Evolutionary conservation across 2,113 vertebrate genomes (phyloP), one percentile per base, ranked within the genome.

Genomic region (Clarias gariepinus): DNA sequence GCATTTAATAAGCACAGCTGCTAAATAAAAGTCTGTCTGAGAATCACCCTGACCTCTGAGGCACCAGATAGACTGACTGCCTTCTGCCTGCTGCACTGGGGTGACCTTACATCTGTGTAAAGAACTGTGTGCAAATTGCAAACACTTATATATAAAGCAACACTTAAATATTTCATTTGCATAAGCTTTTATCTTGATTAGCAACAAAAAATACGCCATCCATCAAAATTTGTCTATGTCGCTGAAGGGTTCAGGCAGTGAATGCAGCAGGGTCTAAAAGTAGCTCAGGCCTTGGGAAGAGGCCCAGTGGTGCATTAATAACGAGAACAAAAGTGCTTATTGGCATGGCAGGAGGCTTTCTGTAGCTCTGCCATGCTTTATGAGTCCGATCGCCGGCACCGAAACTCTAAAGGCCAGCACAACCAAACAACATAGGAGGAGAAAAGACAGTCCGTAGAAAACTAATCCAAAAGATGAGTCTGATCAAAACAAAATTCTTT

Each of bases 261-360:
- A 83, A 73, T 47, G 84, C 84, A 79, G 61, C 60, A 71, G 77
- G 58, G 66, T 88, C 36, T 86, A 36, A 85, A 81, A 71, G 81
- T 81, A 81, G 82, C 61, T 41, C 30, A 74, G 53, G 64, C 71
- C 73, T 60, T 83, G 76, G 57, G 60, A 77, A 83, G 79, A 85
- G 64, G 79, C 64, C 83, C 81, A 83, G 41, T 68, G 81, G 58
- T 68, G 82, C 88, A 86, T 83, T 87, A 91, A 85, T 82, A 82
- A 85, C 84, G 57, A 71, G 86, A 85, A 91, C 88, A 90, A 89
- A 85, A 91, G 88, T 85, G 80, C 82, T 87, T 79, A 89, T 89
- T 90, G 91, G 90, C 84, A 81, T 84, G 87, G 78, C 66, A 81
- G 85, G 81, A 81, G 71, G 82, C 81, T 64, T 83, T 88, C 90